A percentile compares a stretch with the other conserved stretches of the same genome.
Evolutionary conservation across 2,888 invertebrate species (phyloP).

Genomic region (Yponomeuta evonymella): DNA sequence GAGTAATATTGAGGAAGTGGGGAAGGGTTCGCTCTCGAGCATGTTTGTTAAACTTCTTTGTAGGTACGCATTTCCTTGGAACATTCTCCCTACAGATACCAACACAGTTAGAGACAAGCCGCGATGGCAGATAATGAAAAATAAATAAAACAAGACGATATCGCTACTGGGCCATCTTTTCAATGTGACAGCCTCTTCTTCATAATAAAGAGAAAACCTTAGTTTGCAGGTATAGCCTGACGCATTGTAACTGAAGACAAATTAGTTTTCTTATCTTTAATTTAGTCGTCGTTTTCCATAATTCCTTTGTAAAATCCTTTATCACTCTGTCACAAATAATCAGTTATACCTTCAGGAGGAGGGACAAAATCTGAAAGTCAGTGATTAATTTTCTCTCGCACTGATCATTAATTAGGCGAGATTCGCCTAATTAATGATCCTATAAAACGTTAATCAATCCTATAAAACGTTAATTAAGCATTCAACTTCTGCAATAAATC

Average conservation of each 20-base stretch:
- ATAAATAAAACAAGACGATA: background rate
- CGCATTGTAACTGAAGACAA: background rate
- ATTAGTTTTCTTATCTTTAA: conserved; percentile 5
- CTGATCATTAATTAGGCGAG: conserved; percentile 28
- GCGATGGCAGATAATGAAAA: background rate
- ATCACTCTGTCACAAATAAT: conserved; percentile 14
- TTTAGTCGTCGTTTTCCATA: background rate
- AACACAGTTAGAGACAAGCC: background rate
- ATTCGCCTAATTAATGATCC: conserved; percentile 23
- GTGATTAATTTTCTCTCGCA: conserved; percentile 18
- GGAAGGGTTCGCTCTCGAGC: conserved; percentile 11
- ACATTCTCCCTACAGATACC: background rate
- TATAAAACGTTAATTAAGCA: conserved; percentile 27
- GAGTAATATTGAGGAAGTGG: conserved; percentile 14
- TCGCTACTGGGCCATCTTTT: background rate
- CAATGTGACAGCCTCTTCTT: background rate
- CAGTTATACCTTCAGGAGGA: background rate
- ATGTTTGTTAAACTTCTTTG: conserved; percentile 14
- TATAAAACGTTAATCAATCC: conserved; percentile 25
- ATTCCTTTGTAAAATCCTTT: conserved; percentile 16
- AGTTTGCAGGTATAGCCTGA: background rate
- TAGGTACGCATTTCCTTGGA: background rate
- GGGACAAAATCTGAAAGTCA: conserved; percentile 12
- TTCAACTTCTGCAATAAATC: conserved; percentile 26
- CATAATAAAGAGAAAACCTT: background rate